These are phyloP conservation scores for Tuta absoluta DNA, from an alignment of 2,888 invertebrate genomes.

Conservation along the genomic window DNA sequence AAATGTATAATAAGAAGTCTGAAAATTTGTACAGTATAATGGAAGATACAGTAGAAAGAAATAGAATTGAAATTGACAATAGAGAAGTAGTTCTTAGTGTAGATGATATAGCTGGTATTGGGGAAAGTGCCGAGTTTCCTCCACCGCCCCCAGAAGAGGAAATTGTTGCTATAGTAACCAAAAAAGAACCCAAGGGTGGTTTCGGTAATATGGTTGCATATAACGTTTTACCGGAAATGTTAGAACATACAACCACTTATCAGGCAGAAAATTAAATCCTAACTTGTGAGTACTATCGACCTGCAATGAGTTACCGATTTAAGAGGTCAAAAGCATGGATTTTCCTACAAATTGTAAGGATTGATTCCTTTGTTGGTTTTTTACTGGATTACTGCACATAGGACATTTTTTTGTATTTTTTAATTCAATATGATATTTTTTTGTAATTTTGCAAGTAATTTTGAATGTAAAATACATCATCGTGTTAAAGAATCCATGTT, in stretches of 20 bases:
- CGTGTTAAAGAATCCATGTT: constrained; percentile 57
- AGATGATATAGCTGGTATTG: constrained; percentile 70
- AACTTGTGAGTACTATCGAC: neutral
- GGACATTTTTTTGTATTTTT: too few relatives aligned
- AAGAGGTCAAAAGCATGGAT: too few relatives aligned
- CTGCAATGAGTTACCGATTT: too few relatives aligned
- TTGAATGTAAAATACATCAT: constrained; percentile 33
- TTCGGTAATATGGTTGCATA: constrained; percentile 79
- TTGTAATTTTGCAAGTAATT: constrained; percentile 15
- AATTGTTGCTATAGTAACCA: constrained; percentile 76
- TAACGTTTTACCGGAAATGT: constrained; percentile 76
- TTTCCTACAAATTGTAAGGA: too few relatives aligned
- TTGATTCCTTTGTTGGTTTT: too few relatives aligned
- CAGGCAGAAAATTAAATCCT: neutral
- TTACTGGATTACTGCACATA: too few relatives aligned
- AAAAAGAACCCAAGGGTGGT: constrained; percentile 71
- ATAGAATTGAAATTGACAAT: constrained; percentile 75
- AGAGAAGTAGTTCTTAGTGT: constrained; percentile 76
- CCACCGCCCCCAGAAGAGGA: constrained; percentile 74
- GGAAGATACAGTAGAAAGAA: constrained; percentile 75
- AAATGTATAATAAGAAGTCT: constrained; percentile 83
- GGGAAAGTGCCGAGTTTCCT: constrained; percentile 58
- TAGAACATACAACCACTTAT: constrained; percentile 71
- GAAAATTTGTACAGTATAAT: constrained; percentile 82
- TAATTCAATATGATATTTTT: too few relatives aligned